A percentile compares a stretch with the other conserved stretches of the same genome.
Conservation (phyloP, 2,113 vertebrate species). For the Murina feae region DNA sequence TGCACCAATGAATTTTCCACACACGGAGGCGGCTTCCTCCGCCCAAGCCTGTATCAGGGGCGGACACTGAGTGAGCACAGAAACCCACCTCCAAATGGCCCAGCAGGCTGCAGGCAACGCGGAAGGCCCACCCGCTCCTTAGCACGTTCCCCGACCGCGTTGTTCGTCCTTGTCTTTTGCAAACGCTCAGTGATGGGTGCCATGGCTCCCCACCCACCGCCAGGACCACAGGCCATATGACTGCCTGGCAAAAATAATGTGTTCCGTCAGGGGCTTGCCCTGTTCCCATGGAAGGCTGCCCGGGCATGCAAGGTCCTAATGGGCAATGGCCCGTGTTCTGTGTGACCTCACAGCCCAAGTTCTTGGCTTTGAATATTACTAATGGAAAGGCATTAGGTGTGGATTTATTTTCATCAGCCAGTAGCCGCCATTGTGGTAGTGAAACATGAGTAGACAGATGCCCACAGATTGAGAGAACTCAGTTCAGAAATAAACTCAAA, state of each 20-base stretch:
- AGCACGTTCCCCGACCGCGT: not conserved
- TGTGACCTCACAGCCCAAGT: conserved; percentile 10
- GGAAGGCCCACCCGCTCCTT: not conserved
- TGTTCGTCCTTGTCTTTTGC: not conserved
- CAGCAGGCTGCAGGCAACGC: not conserved
- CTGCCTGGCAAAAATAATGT: not conserved
- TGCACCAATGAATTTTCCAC: not conserved
- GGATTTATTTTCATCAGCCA: conserved; percentile 51
- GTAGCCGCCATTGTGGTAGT: not conserved
- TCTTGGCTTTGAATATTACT: conserved; percentile 12
- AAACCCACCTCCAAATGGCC: not conserved
- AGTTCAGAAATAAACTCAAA: conserved; percentile 50
- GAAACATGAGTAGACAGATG: not conserved
- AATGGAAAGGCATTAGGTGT: not conserved
- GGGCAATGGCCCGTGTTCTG: not conserved
- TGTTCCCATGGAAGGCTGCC: not conserved
- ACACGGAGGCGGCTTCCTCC: not conserved
- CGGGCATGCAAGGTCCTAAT: not conserved
- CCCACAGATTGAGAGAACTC: not conserved
- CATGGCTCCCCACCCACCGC: conserved; percentile 23
- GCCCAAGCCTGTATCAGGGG: not conserved
- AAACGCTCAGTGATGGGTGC: not conserved
- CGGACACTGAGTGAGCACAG: not conserved
- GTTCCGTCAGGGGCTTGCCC: not conserved
- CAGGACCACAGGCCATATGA: conserved; percentile 1